Percentiles rank a stretch among this genome's conserved stretches.
Evolutionary conservation across 1,140 invertebrate genomes (phyloP).

Genomic region (Neodiprion lecontei): DNA sequence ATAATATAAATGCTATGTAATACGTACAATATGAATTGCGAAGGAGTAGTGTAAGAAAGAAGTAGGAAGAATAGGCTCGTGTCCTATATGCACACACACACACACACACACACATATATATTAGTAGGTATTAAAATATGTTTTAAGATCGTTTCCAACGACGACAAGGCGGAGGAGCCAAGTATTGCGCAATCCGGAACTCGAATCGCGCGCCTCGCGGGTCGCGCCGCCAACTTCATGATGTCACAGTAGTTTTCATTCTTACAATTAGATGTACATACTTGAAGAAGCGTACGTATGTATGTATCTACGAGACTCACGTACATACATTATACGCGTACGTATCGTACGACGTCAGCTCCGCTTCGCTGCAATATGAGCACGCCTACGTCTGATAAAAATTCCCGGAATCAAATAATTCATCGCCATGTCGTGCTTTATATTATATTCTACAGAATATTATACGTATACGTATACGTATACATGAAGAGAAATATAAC

Average conservation of each 20-base stretch:
- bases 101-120: background rate
- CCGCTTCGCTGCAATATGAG: too few species aligned
- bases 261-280: background rate
- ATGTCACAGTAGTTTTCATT: background rate
- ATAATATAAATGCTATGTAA: too few species aligned
- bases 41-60: too few species aligned
- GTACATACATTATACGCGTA: too few species aligned
- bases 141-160: background rate
- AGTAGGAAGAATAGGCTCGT: background rate
- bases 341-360: too few species aligned
- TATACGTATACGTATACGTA: too few species aligned
- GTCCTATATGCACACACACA: constrained; percentile 9
- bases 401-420: background rate
- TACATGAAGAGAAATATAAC: too few species aligned
- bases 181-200: background rate
- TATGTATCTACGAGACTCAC: too few species aligned
- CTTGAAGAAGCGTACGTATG: too few species aligned
- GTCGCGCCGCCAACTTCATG: background rate
- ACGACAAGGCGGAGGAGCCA: background rate
- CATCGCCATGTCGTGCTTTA: background rate
- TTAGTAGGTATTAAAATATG: background rate
- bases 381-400: background rate
- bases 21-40: too few species aligned
- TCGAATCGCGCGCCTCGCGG: background rate
- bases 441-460: too few species aligned